phyloP scores from a whole-genome alignment of 2,113 vertebrate species.

The Tylochromis polylepis region DNA sequence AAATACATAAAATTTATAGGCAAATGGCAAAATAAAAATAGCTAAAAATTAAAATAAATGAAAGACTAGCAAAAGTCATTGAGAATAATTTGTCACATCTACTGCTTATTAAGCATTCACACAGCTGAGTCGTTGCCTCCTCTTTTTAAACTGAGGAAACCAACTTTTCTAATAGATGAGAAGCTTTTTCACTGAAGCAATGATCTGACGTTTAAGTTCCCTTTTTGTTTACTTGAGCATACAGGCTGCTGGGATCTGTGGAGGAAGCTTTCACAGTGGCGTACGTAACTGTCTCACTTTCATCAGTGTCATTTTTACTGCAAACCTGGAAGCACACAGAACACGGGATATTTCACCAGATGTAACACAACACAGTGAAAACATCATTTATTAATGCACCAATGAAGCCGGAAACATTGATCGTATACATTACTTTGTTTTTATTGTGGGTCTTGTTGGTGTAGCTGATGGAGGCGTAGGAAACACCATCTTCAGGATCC shows the following conservation, averaged over 20 bases:
- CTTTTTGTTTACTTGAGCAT: background rate
- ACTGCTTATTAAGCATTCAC: background rate
- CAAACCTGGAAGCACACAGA: background rate
- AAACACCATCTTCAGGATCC: background rate
- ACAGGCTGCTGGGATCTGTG: background rate
- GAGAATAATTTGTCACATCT: background rate
- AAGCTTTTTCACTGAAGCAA: background rate
- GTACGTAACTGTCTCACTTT: background rate
- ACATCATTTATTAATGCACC: background rate
- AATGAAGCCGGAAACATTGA: background rate
- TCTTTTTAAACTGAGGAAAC: background rate
- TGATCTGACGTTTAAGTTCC: background rate
- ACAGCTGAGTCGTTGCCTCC: background rate
- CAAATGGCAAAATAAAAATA: no score
- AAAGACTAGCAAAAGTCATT: no score
- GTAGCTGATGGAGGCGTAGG: conserved; percentile 18
- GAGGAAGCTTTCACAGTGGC: background rate
- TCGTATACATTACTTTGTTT: background rate
- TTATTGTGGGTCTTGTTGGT: background rate
- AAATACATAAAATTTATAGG: background rate
- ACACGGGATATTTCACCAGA: background rate
- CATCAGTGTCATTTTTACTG: background rate
- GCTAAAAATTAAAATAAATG: no score
- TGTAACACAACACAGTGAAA: background rate
- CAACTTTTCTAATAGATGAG: background rate